These are phyloP conservation scores for Brachyalestes nurse DNA, from an alignment of 2,797 vertebrate genomes.

Conservation along the genomic window DNA sequence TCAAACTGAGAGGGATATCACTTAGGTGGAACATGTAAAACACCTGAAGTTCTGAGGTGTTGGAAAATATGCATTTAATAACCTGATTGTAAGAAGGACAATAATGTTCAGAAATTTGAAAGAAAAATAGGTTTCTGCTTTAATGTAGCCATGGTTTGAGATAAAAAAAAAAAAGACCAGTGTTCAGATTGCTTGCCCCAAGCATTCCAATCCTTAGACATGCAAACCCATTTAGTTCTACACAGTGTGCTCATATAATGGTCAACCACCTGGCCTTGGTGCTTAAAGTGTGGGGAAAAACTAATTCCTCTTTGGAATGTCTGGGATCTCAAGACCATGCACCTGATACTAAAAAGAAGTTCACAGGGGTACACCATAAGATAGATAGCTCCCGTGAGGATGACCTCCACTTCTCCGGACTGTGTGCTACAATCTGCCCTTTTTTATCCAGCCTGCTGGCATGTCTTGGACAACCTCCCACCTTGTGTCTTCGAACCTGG, in stretches of 20 bases:
- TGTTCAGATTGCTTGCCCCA: slow-evolving; percentile 72
- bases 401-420: slow-evolving; percentile 79
- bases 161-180: slow-evolving; percentile 78
- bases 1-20: background rate
- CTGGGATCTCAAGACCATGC: slow-evolving; percentile 97
- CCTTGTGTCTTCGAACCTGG: slow-evolving; percentile 83
- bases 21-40: background rate
- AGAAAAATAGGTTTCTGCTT: slow-evolving; percentile 64
- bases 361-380: slow-evolving; percentile 87
- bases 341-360: slow-evolving; percentile 97
- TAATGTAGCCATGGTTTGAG: slow-evolving; percentile 79
- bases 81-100: slow-evolving; percentile 10
- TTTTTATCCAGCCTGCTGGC: slow-evolving; percentile 69
- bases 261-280: slow-evolving; percentile 87
- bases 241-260: slow-evolving; percentile 78
- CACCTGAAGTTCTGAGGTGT: background rate
- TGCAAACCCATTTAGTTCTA: slow-evolving; percentile 94
- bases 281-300: slow-evolving; percentile 90
- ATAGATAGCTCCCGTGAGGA: slow-evolving; percentile 87
- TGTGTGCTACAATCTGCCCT: slow-evolving; percentile 79
- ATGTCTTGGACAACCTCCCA: slow-evolving; percentile 84
- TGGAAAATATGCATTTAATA: slow-evolving; percentile 21
- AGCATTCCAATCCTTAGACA: slow-evolving; percentile 82
- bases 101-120: slow-evolving; percentile 31
- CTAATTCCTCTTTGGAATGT: slow-evolving; percentile 94